Base-by-base conservation (phyloP, 2,888 invertebrate species). In the Dendrolimus houi region DNA sequence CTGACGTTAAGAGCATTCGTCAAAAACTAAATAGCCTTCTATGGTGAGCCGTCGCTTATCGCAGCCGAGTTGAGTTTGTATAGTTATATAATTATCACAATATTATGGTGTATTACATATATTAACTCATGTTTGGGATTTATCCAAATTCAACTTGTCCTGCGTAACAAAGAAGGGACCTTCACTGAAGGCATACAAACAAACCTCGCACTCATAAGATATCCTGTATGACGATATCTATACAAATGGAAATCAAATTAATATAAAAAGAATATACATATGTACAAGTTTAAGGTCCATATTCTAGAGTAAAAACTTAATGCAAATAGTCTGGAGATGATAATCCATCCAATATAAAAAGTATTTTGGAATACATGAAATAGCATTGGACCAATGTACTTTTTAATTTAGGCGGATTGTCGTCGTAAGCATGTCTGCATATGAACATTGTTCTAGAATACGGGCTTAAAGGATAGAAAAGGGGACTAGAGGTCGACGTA, bases 171-270 rank as follows among this genome's bases (percentile, higher is more conserved):
- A 29, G 29, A 29, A 29, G 40, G 61, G 63, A 54, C 88, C 88
- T 89, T 87, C 89, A 89, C 79, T 87, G 88, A 89, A 89, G 89
- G 89, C 83, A 84, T 80, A 77, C 75, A 75, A 76, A 76, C 67
- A 66, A 71, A 81, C 72, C 82, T 87, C 84, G 87, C 86, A 87
- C 86, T 84, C 79, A 74, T 74, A 66, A 75, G 77, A 83, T 81
- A 82, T 78, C 79, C 75, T 81, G 77, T 73, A 75, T 67, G 74
- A 72, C 71, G 74, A 77, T 74, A 81, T 81, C 79, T 73, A 79
- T 85, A 85, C 82, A 85, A 83, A 79, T 74, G 62, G 71, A 75
- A 81, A 73, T 66, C 64, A 72, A 79, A 75, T 70, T 75, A 76
- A 75, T 62, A 68, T 71, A 74, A 72, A 69, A 29, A 29, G n/a